phyloP scores from a whole-genome alignment of 1,140 invertebrate genomes.

The Lasioglossum albipes region DNA sequence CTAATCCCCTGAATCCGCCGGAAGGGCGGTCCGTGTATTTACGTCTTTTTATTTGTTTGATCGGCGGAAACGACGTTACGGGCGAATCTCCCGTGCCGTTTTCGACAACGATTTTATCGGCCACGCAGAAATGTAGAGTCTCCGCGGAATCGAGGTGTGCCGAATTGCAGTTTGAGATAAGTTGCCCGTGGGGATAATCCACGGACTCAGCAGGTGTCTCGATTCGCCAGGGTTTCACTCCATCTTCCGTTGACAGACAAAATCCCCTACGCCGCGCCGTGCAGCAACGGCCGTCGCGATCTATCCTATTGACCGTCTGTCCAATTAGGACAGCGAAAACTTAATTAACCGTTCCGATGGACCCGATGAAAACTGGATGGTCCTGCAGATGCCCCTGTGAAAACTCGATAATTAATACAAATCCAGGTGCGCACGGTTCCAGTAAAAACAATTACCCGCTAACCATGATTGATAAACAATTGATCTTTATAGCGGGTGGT shows the following conservation, averaged over 20 bases:
- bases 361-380: constrained; percentile 61
- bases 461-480: constrained; percentile 45
- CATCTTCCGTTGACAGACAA: constrained; percentile 79
- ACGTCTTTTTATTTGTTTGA: not conserved
- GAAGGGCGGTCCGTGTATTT: no score
- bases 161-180: constrained; percentile 61
- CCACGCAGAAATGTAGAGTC: constrained; percentile 14
- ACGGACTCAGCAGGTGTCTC: constrained; percentile 76
- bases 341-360: constrained; percentile 71
- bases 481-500: constrained; percentile 4
- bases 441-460: constrained; percentile 40
- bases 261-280: constrained; percentile 67
- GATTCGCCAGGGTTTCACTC: constrained; percentile 77
- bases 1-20: no score
- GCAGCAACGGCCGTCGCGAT: constrained; percentile 60
- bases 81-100: not conserved
- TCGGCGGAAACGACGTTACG: not conserved
- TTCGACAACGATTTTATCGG: not conserved
- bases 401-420: constrained; percentile 60
- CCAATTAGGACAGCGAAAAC: constrained; percentile 77
- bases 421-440: constrained; percentile 20
- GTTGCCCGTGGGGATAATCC: constrained; percentile 72
- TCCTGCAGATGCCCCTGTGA: constrained; percentile 49
- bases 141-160: constrained; percentile 22
- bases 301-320: constrained; percentile 68